These are phyloP conservation scores for Tiliqua scincoides DNA, from an alignment of 2,113 vertebrate genomes.

Conservation along the genomic window DNA sequence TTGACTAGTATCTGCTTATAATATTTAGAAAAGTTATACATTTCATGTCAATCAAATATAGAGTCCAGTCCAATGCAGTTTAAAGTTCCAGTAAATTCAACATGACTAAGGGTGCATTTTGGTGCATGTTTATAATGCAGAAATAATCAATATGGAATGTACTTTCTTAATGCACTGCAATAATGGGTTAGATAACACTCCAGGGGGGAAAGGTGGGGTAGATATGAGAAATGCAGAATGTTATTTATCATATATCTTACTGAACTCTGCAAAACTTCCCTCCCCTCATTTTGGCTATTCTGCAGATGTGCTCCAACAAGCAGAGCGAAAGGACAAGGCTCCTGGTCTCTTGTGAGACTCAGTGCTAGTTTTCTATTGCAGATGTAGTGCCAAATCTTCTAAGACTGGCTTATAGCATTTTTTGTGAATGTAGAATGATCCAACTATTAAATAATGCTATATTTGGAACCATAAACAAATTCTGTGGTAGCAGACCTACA, in stretches of 20 bases:
- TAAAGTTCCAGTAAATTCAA: background rate
- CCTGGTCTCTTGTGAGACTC: background rate
- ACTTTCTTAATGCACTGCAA: too few relatives aligned
- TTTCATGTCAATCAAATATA: background rate
- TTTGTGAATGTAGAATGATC: too few relatives aligned
- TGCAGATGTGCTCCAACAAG: background rate
- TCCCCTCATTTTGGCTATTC: background rate
- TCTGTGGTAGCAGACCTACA: too few relatives aligned
- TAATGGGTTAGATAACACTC: too few relatives aligned
- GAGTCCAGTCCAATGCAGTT: background rate
- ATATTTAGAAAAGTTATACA: background rate
- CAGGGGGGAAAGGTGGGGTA: too few relatives aligned
- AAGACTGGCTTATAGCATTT: background rate
- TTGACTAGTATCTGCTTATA: background rate
- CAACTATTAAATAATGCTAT: too few relatives aligned
- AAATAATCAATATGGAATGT: background rate
- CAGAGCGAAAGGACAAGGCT: background rate
- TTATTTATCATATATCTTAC: too few relatives aligned
- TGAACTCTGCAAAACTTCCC: too few relatives aligned
- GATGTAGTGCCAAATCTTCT: background rate
- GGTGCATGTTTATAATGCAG: background rate
- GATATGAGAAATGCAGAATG: too few relatives aligned
- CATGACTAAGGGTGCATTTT: background rate
- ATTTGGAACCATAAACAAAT: too few relatives aligned
- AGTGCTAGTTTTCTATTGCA: background rate